Conservation (phyloP, 1,140 invertebrate species). For the Pissodes strobi region DNA sequence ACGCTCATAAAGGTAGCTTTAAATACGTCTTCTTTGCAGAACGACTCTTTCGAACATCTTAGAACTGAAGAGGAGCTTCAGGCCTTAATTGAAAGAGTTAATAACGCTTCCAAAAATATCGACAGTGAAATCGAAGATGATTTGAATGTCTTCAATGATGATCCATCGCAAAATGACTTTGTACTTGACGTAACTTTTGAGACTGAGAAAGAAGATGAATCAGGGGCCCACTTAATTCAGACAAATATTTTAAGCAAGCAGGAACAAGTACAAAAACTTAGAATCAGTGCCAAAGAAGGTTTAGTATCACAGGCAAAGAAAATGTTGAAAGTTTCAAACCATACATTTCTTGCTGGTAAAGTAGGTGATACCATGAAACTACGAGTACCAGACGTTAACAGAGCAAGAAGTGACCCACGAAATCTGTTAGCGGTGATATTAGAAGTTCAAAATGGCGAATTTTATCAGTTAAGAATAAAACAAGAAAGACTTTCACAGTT, state of each 20-base stretch:
- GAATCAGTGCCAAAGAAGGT: conserved; percentile 18
- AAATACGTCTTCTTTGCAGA: conserved; percentile 19
- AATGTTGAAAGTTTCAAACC: conserved; percentile 29
- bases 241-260: background rate
- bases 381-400: conserved; percentile 33
- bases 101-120: background rate
- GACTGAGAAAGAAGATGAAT: background rate
- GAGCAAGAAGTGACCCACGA: conserved; percentile 18
- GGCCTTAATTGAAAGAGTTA: background rate
- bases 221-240: background rate
- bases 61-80: conserved; percentile 24
- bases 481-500: background rate
- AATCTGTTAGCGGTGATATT: conserved; percentile 19
- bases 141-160: conserved; percentile 21
- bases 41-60: conserved; percentile 16
- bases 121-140: conserved; percentile 14
- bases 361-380: conserved; percentile 34
- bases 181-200: background rate
- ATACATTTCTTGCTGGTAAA: conserved; percentile 26
- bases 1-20: conserved; percentile 33
- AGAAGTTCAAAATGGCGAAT: background rate
- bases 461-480: conserved; percentile 7
- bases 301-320: conserved; percentile 31
- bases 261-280: conserved; percentile 3
- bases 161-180: conserved; percentile 3